Evolutionary conservation across 2,797 vertebrate genomes (phyloP), one percentile per base, ranked within the genome.

Genomic region (Carduelis carduelis): DNA sequence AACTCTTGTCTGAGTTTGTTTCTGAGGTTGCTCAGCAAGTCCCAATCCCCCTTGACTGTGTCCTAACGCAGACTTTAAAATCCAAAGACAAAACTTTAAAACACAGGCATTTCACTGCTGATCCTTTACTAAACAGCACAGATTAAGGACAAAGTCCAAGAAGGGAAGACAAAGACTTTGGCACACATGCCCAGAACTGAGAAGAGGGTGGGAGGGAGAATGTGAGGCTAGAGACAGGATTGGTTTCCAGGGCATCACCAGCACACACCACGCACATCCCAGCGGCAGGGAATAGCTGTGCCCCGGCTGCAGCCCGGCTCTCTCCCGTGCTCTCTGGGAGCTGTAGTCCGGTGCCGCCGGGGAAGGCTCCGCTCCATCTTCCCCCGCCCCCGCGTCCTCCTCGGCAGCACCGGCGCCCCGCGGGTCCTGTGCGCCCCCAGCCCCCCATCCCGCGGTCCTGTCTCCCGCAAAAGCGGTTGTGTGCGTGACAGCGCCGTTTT

Each of bases 151-250:
- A 28, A 57, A 43, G 35, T 63, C 72, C 81, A 59, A 57, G 89
- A 72, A 72, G 30, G n/a, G 46, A 89, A 93, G 87, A 92, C 82
- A 94, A 95, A 93, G 91, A 44, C 66, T 78, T 14, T 35, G 35
- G 70, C 75, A 89, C 63, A 77, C 39, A 35, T 65, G 85, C 78
- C 89, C 70, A 56, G 61, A 79, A 35, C 10, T 26, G 61, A 70
- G 30, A 61, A 44, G 60, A 32, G 46, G 11, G 72, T 43, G 78
- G 89, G 87, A 85, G 59, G 79, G 60, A 59, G 53, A 57, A 78
- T 4, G 34, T 1, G 10, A 68, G 79, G 23, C 76, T 9, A 53
- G 72, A 49, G 39, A 12, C 27, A 34, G 65, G 71, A 69, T 27
- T 69, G 92, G 84, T 61, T 91, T 72, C 69, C 26, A 41, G 47